These are phyloP conservation scores for Gymnocephalus cernua DNA, from an alignment of 2,113 vertebrate genomes.

Conservation along the genomic window DNA sequence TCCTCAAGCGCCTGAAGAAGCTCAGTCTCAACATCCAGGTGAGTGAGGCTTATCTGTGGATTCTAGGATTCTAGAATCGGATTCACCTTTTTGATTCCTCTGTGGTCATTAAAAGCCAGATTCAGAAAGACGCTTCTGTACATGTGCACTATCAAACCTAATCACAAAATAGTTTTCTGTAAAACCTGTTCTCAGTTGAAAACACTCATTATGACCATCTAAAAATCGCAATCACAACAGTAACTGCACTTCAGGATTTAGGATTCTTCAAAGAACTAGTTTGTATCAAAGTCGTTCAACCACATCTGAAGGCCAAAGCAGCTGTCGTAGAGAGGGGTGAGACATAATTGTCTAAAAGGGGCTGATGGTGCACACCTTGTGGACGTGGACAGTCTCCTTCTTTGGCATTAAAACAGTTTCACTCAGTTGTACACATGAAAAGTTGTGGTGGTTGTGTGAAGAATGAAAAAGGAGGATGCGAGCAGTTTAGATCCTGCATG, in stretches of 20 bases:
- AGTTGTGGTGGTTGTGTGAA: not conserved
- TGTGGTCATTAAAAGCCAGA: slow-evolving; percentile 18
- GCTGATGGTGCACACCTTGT: not conserved
- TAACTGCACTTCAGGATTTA: no score
- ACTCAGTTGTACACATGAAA: not conserved
- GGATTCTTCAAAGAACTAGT: not conserved
- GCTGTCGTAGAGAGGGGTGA: no score
- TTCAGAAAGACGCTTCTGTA: not conserved
- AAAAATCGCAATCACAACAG: not conserved
- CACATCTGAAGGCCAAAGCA: not conserved
- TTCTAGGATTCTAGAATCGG: slow-evolving; percentile 26
- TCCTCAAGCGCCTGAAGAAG: slow-evolving; percentile 97
- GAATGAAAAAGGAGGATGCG: not conserved
- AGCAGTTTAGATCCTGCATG: not conserved
- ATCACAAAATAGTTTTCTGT: not conserved
- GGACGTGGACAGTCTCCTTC: not conserved
- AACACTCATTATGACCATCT: not conserved
- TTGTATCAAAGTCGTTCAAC: not conserved
- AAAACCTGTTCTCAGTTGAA: not conserved
- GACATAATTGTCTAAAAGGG: not conserved
- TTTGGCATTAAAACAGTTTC: not conserved
- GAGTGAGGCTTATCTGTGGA: slow-evolving; percentile 52
- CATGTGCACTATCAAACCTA: not conserved
- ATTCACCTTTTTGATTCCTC: not conserved
- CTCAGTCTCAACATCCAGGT: slow-evolving; percentile 98